phyloP scores from a whole-genome alignment of 37 sponge, comb jelly and placozoan species.

The Aplysina aerophoba region DNA sequence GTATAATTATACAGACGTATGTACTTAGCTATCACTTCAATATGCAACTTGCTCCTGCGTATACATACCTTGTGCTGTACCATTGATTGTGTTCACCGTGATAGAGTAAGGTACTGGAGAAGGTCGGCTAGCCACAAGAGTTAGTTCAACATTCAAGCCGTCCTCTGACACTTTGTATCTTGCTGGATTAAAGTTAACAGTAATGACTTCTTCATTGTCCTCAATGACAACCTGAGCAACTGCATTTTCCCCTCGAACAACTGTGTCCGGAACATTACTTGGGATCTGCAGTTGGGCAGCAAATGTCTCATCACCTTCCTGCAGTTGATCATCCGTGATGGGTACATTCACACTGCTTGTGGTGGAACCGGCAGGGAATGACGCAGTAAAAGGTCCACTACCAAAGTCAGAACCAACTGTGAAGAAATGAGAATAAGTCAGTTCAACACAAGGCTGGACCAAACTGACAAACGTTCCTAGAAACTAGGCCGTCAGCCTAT shows the following conservation, averaged over 20 bases:
- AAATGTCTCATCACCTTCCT: not conserved
- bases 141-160: not conserved
- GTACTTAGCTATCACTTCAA: too few species aligned
- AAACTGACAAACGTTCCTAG: too few species aligned
- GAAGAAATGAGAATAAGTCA: too few species aligned
- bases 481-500: too few species aligned
- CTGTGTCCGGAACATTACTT: not conserved
- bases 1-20: too few species aligned
- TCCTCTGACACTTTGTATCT: not conserved
- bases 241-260: not conserved
- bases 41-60: too few species aligned
- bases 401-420: not conserved
- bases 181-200: slow-evolving; percentile 3
- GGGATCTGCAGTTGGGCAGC: not conserved
- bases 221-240: slow-evolving; percentile 7
- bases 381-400: not conserved
- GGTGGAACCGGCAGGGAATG: not conserved
- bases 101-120: slow-evolving; percentile 4
- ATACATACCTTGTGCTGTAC: not conserved
- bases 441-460: too few species aligned
- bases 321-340: not conserved
- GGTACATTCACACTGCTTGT: not conserved
- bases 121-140: not conserved
- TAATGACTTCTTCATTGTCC: slow-evolving; percentile 12
- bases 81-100: not conserved